Evolutionary conservation across 1,140 invertebrate genomes (phyloP).

Genomic region (Schlechtendalia chinensis): DNA sequence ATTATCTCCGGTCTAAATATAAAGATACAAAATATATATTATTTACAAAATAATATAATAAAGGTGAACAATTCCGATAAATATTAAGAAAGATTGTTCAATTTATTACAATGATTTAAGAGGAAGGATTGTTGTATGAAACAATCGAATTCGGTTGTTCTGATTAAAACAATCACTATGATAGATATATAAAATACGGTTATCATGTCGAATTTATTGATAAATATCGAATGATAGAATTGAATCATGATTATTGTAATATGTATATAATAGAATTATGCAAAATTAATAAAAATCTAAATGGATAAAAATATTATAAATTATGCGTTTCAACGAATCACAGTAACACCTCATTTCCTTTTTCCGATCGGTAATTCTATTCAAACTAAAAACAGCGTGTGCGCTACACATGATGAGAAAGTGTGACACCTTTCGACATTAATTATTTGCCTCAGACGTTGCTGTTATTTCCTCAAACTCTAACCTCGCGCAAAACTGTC

Average conservation of each 20-base stretch:
- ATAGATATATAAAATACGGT: too few relatives aligned
- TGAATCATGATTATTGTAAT: too few relatives aligned
- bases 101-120: neutral
- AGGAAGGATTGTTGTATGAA: too few relatives aligned
- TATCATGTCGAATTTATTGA: too few relatives aligned
- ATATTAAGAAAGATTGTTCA: neutral
- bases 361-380: neutral
- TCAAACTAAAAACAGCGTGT: neutral
- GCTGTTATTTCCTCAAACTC: slow-evolving; percentile 37
- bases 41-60: neutral
- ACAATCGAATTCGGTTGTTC: neutral
- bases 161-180: neutral
- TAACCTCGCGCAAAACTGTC: slow-evolving; percentile 19
- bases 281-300: too few relatives aligned
- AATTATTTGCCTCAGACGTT: slow-evolving; percentile 17
- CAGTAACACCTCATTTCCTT: neutral
- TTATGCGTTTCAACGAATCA: too few relatives aligned
- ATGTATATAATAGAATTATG: too few relatives aligned
- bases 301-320: too few relatives aligned
- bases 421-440: neutral
- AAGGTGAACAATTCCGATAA: neutral
- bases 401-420: neutral
- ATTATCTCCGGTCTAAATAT: too few relatives aligned
- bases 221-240: too few relatives aligned
- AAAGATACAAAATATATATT: too few relatives aligned